Evolutionary conservation across 2,797 vertebrate species (phyloP).

Genomic region (Cyclura pinguis): DNA sequence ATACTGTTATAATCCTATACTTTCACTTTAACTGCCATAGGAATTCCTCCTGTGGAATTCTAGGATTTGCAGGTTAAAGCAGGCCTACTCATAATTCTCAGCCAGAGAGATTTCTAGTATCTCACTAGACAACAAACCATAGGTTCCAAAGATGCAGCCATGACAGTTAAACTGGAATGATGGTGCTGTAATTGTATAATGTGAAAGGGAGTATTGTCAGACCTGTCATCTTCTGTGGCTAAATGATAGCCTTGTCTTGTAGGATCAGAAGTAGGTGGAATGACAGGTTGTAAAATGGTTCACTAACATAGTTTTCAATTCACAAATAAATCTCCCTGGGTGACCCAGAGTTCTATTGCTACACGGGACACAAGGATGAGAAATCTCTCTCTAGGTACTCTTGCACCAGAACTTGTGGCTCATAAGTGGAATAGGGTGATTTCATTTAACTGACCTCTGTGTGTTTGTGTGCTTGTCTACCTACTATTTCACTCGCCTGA

Average conservation of each 20-base stretch:
- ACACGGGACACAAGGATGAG: background rate
- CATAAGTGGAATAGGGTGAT: background rate
- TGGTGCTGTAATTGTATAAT: too few relatives aligned
- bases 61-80: too few relatives aligned
- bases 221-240: background rate
- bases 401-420: background rate
- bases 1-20: too few relatives aligned
- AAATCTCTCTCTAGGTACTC: background rate
- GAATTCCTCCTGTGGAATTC: too few relatives aligned
- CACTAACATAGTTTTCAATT: background rate
- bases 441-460: slow-evolving; percentile 9
- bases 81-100: too few relatives aligned
- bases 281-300: background rate
- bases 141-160: too few relatives aligned
- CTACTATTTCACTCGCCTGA: background rate
- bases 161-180: too few relatives aligned
- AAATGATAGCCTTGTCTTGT: background rate
- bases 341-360: background rate
- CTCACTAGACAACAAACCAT: too few relatives aligned
- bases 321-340: background rate
- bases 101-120: too few relatives aligned
- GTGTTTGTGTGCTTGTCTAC: background rate
- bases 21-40: too few relatives aligned
- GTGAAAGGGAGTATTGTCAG: too few relatives aligned
- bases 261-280: background rate